Evolutionary conservation across 2,888 invertebrate genomes (phyloP).

Genomic region (Dascillus cervinus): DNA sequence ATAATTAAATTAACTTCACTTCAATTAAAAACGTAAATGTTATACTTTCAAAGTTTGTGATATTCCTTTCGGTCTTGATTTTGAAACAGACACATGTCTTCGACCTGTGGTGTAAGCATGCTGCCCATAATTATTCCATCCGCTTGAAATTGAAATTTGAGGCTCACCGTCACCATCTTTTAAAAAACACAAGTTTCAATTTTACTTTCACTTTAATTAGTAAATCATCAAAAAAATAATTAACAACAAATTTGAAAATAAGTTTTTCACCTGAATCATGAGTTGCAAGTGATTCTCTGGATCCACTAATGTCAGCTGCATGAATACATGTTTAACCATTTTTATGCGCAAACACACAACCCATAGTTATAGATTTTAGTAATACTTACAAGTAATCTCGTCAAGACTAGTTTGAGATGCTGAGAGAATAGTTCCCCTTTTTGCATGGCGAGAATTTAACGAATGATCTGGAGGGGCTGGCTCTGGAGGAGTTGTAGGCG

Average conservation of each 20-base stretch:
- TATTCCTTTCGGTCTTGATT: slow-evolving; percentile 58
- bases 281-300: slow-evolving; percentile 71
- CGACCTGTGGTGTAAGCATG: slow-evolving; percentile 67
- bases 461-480: slow-evolving; percentile 73
- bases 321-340: too few species aligned
- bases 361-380: slow-evolving; percentile 1
- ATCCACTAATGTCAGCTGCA: slow-evolving; percentile 70
- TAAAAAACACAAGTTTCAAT: too few species aligned
- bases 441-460: slow-evolving; percentile 43
- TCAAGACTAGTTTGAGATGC: slow-evolving; percentile 57
- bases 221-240: not conserved
- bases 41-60: slow-evolving; percentile 59
- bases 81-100: slow-evolving; percentile 51
- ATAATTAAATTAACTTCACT: slow-evolving; percentile 3
- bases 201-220: too few species aligned
- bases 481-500: slow-evolving; percentile 76
- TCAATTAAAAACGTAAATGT: not conserved
- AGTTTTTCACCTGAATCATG: slow-evolving; percentile 66
- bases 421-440: slow-evolving; percentile 43
- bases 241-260: slow-evolving; percentile 1
- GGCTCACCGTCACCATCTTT: slow-evolving; percentile 38
- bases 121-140: slow-evolving; percentile 58
- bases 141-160: slow-evolving; percentile 39
- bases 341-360: too few species aligned
- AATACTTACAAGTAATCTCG: slow-evolving; percentile 54